A percentile compares a stretch with the other conserved stretches of the same genome.
Conservation (phyloP, 2,113 vertebrate genomes). For the Pangasianodon gigas region DNA sequence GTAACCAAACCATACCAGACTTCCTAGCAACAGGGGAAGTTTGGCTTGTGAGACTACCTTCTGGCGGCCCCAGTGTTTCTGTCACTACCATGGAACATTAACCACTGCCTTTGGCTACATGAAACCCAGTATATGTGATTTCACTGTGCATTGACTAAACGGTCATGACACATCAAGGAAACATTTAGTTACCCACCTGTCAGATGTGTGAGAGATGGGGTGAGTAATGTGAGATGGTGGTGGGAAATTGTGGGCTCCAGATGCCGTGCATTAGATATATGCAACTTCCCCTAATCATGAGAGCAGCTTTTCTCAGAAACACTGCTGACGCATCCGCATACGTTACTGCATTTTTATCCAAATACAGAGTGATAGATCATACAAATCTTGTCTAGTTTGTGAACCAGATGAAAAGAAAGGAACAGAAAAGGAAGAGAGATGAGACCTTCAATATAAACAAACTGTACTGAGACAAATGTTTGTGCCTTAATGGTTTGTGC, state of each 20-base stretch:
- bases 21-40: background rate
- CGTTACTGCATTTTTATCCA: background rate
- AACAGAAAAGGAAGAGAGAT: constrained; percentile 20
- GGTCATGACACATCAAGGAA: background rate
- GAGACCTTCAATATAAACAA: constrained; percentile 30
- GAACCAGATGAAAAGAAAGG: constrained; percentile 12
- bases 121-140: background rate
- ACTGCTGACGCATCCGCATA: background rate
- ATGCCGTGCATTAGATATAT: background rate
- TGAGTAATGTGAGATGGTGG: background rate
- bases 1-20: background rate
- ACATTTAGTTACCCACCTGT: background rate
- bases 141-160: background rate
- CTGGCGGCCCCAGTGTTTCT: background rate
- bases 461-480: constrained; percentile 38
- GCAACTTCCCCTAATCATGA: background rate
- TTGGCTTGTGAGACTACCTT: background rate
- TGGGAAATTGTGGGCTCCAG: background rate
- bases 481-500: constrained; percentile 30
- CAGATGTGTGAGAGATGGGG: no score
- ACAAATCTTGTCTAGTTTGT: constrained; percentile 21
- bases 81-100: background rate
- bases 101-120: background rate
- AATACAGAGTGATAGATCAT: background rate
- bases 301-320: constrained; percentile 23